Base-by-base conservation (phyloP, 2,888 invertebrate genomes). In the Colostygia pectinataria region DNA sequence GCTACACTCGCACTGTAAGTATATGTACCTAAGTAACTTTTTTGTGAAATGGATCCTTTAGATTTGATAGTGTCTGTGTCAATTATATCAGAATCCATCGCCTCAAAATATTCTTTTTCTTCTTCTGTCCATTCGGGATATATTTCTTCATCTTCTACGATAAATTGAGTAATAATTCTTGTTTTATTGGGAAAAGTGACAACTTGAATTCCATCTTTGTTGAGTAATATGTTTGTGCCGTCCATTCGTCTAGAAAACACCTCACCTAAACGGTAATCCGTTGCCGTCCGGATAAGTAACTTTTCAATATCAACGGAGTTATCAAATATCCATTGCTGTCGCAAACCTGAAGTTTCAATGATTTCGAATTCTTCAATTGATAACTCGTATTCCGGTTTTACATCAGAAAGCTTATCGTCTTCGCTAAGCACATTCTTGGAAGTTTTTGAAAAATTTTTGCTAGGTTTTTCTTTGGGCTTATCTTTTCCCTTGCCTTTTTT, bases 181-280 rank as follows among this genome's bases (percentile, higher is more conserved):
- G 89, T 89, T 23, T 79, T 77, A 61, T 90, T 73, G 4, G 81
- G 77, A 62, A 86, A 90, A 18, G 85, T 83, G 7, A 82, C 79
- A 4, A 83, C 57, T 32, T 79, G 77, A 50, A 80, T 50, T 7
- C 90, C 89, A 56, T 87, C 77, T 63, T 81, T 81, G 65, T 85
- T 88, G n/a, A 85, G 55, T 28, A 90, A 65, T 38, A 66, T 71
- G 60, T 71, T 73, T 4, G 84, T 87, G 3, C 89, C 90, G 66
- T 88, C 90, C 75, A 82, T 82, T 12, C 89, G 76, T 23, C 78
- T 82, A 3, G 85, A 80, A 69, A 82, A 88, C 52, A 88, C 64
- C 71, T 90, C 89, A 7, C 81, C 83, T 33, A 80, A 54, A 51
- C 75, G 79, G 66, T 73, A 86, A 66, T 90, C 88, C 8, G 83